A percentile compares a stretch with the other conserved stretches of the same genome.
Conservation (phyloP, 2,113 vertebrate genomes). For the Tylochromis polylepis region DNA sequence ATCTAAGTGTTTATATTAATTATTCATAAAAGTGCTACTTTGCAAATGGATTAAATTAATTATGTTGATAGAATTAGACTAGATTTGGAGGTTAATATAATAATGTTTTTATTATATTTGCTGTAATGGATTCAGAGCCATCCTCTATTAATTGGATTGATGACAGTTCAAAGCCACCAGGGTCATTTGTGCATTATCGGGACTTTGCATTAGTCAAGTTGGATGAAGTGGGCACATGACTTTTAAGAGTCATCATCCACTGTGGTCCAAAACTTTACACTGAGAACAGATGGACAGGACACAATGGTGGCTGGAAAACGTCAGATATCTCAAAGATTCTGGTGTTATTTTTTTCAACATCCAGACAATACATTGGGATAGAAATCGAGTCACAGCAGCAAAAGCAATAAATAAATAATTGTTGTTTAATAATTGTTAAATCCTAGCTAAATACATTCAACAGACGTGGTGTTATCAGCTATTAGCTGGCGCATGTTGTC, state of each 20-base stretch:
- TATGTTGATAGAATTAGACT: slow-evolving; percentile 71
- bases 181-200: slow-evolving; percentile 50
- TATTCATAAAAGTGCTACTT: slow-evolving; percentile 67
- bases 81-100: slow-evolving; percentile 68
- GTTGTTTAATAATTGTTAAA: too few relatives aligned
- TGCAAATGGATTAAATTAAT: slow-evolving; percentile 69
- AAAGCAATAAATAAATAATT: too few relatives aligned
- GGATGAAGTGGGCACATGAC: slow-evolving; percentile 3
- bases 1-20: slow-evolving; percentile 66
- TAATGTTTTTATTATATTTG: slow-evolving; percentile 71
- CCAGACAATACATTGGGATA: neutral
- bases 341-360: neutral
- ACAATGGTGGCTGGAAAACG: neutral
- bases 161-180: slow-evolving; percentile 51
- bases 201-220: slow-evolving; percentile 22
- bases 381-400: neutral
- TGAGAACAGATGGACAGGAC: neutral
- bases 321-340: neutral
- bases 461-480: neutral
- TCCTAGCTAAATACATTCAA: neutral
- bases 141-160: slow-evolving; percentile 70
- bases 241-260: neutral
- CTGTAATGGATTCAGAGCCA: slow-evolving; percentile 67
- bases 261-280: neutral
- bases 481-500: accelerated